Evolutionary conservation across 2,797 vertebrate genomes (phyloP).

Genomic region (Ptychobarbus kaznakovi): DNA sequence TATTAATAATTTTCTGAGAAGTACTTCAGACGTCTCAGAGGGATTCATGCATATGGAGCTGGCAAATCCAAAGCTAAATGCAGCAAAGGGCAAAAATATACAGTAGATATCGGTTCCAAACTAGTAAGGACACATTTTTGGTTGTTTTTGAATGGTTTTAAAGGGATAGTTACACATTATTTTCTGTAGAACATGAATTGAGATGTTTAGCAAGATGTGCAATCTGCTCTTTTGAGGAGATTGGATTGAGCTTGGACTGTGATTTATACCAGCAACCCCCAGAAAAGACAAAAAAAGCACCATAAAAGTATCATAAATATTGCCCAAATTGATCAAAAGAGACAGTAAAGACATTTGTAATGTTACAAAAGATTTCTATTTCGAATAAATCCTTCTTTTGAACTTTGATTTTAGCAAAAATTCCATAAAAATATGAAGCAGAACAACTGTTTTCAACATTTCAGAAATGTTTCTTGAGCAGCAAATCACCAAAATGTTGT

Average conservation of each 20-base stretch:
- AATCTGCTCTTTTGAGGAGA: neutral
- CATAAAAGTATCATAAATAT: neutral
- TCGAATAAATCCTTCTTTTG: neutral
- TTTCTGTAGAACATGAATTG: neutral
- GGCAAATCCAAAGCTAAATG: conserved; percentile 10
- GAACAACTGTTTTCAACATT: neutral
- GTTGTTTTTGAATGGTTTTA: conserved; percentile 11
- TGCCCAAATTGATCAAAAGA: neutral
- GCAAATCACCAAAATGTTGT: neutral
- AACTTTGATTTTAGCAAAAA: neutral
- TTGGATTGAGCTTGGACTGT: neutral
- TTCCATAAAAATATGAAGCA: neutral
- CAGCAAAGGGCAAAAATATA: neutral
- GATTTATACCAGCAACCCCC: neutral
- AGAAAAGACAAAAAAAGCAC: neutral
- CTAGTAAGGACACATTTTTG: neutral
- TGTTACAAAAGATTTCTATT: neutral
- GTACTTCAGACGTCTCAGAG: conserved; percentile 18
- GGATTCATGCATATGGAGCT: neutral
- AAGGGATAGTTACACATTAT: neutral
- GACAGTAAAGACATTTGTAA: neutral
- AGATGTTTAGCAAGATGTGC: neutral
- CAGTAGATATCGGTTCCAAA: neutral
- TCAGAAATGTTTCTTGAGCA: neutral
- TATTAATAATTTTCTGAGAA: conserved; percentile 59